A percentile compares a stretch with the other conserved stretches of the same genome.
These are phyloP conservation scores for Phocoena phocoena DNA, from an alignment of 2,113 vertebrate genomes.

Conservation along the genomic window DNA sequence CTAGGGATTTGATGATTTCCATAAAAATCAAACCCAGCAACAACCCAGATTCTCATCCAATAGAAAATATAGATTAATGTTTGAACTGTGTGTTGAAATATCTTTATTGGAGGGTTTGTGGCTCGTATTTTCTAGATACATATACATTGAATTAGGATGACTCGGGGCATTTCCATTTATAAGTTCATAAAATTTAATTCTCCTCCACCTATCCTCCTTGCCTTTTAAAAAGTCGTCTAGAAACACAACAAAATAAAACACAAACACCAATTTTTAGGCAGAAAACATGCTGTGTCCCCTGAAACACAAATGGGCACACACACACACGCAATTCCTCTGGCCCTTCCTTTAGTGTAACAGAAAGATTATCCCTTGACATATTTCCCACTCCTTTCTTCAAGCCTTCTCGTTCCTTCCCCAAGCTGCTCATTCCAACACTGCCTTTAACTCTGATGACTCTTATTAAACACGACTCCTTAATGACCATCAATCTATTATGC, in stretches of 20 bases:
- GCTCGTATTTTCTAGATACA: neutral
- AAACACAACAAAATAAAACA: neutral
- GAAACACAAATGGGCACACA: neutral
- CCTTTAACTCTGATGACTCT: conserved; percentile 79
- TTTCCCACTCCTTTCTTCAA: conserved; percentile 10
- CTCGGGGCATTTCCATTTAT: neutral
- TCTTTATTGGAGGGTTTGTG: neutral
- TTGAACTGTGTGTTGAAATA: conserved; percentile 19
- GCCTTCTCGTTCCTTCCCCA: conserved; percentile 66
- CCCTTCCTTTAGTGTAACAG: neutral
- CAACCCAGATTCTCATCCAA: neutral
- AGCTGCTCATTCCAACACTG: conserved; percentile 59
- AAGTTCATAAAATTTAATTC: conserved; percentile 4
- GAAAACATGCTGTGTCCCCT: neutral
- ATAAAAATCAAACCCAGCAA: neutral
- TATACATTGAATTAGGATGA: neutral
- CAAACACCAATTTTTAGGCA: neutral
- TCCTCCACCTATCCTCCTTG: neutral
- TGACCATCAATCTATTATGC: conserved; percentile 85
- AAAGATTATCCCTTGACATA: neutral
- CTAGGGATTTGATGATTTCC: neutral
- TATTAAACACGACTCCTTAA: conserved; percentile 86
- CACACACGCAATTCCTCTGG: neutral
- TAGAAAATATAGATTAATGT: neutral
- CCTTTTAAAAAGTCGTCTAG: neutral